phyloP scores from a whole-genome alignment of 2,797 vertebrate species.

The Micrastur ruficollis region DNA sequence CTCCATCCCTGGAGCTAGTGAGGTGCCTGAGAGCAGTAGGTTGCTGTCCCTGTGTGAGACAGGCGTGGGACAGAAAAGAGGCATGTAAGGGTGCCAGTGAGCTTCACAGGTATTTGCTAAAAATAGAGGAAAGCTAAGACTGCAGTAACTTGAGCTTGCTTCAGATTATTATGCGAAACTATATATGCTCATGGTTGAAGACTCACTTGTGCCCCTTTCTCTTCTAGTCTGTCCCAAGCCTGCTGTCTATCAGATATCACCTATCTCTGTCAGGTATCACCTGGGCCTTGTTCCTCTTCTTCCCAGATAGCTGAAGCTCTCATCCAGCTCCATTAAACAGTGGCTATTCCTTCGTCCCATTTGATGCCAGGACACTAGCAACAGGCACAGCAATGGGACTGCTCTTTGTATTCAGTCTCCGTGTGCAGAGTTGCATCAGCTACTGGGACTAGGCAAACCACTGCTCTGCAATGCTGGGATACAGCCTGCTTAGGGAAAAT shows the following conservation, averaged over 20 bases:
- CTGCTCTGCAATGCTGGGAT: neutral
- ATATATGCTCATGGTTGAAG: neutral
- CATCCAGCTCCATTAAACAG: neutral
- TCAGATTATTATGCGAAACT: neutral
- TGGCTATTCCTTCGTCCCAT: neutral
- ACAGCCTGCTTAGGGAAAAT: neutral
- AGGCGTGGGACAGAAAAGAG: neutral
- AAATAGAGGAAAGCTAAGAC: neutral
- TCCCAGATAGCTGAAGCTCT: neutral
- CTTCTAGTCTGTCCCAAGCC: neutral
- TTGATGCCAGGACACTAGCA: neutral
- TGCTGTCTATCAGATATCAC: neutral
- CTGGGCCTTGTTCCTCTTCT: neutral
- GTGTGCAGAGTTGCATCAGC: neutral
- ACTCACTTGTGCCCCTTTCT: neutral
- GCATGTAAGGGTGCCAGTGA: neutral
- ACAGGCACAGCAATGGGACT: neutral
- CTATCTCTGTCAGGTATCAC: too few species aligned
- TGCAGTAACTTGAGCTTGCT: neutral
- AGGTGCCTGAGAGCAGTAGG: neutral
- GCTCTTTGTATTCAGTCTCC: neutral
- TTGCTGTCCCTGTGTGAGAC: neutral
- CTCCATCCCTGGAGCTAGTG: neutral
- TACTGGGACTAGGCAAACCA: neutral
- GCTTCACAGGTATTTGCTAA: neutral